Conservation (phyloP, 2,888 invertebrate species). For the Drosophila cyrtoloma region DNA sequence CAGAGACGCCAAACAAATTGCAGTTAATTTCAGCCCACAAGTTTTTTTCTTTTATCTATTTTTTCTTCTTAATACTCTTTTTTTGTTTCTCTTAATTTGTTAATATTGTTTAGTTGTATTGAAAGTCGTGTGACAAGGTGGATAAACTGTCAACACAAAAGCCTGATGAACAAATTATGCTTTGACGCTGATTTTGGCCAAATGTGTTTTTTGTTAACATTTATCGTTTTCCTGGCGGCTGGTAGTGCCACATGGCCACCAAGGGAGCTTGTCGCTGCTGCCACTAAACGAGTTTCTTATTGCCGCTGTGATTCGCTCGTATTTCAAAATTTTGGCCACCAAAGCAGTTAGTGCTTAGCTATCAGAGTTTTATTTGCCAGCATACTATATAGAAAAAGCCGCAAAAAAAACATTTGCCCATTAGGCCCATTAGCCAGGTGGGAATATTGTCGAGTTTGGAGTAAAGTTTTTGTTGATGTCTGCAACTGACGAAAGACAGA, state of each 20-base stretch:
- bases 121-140: slow-evolving; percentile 59
- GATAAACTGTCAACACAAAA: slow-evolving; percentile 14
- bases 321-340: not conserved
- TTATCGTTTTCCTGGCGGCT: slow-evolving; percentile 12
- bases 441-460: not conserved
- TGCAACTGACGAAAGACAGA: not conserved
- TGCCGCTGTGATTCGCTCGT: slow-evolving; percentile 6
- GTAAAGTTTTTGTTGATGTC: not conserved
- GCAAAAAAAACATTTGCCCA: not conserved
- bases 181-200: slow-evolving; percentile 14
- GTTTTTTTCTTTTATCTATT: slow-evolving; percentile 5
- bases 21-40: slow-evolving; percentile 30
- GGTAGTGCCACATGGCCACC: slow-evolving; percentile 24
- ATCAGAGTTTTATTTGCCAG: not conserved
- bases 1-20: slow-evolving; percentile 44
- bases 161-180: slow-evolving; percentile 36
- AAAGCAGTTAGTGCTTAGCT: not conserved
- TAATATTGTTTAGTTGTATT: slow-evolving; percentile 15
- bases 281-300: slow-evolving; percentile 20
- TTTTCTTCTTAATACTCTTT: not conserved
- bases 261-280: slow-evolving; percentile 14
- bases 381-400: not conserved
- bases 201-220: slow-evolving; percentile 14
- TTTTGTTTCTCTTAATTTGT: slow-evolving; percentile 1
- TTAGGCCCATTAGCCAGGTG: slow-evolving; percentile 6